A percentile compares a stretch with the other conserved stretches of the same genome.
phyloP scores from a whole-genome alignment of 2,888 invertebrate genomes.

The Polydrusus cervinus region DNA sequence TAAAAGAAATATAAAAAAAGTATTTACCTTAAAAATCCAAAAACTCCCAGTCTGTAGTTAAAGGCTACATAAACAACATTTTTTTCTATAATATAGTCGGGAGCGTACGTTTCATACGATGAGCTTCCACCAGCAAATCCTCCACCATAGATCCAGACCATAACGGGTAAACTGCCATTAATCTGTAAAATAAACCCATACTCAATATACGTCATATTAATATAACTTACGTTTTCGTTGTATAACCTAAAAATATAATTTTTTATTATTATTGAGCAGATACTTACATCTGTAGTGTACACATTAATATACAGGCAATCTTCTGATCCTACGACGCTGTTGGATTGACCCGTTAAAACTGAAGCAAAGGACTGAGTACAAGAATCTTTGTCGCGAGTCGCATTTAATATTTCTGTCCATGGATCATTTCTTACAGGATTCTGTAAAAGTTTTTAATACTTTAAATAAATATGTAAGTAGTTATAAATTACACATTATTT shows the following conservation, averaged over 20 bases:
- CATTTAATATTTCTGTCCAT: constrained; percentile 59
- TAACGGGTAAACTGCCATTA: constrained; percentile 65
- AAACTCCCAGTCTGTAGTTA: constrained; percentile 81
- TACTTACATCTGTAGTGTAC: constrained; percentile 59
- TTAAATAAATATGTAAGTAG: not conserved
- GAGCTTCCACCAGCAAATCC: constrained; percentile 62
- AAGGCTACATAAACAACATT: constrained; percentile 79
- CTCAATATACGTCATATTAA: not conserved
- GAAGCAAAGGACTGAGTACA: constrained; percentile 55
- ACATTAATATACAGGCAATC: constrained; percentile 61
- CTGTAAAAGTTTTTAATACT: constrained; percentile 40
- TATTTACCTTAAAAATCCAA: constrained; percentile 78
- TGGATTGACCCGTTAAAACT: not conserved
- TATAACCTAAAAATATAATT: not conserved
- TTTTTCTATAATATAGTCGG: constrained; percentile 73
- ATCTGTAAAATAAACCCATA: constrained; percentile 34
- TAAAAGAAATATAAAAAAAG: constrained; percentile 65
- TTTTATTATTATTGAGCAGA: not conserved
- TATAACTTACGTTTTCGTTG: not conserved
- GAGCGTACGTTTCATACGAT: constrained; percentile 33
- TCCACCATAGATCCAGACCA: constrained; percentile 70
- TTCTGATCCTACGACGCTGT: constrained; percentile 54
- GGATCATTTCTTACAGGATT: constrained; percentile 56
- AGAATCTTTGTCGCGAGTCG: constrained; percentile 50
- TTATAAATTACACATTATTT: too few relatives aligned